phyloP scores from a whole-genome alignment of 2,113 vertebrate species.

The Sakesphorus luctuosus region DNA sequence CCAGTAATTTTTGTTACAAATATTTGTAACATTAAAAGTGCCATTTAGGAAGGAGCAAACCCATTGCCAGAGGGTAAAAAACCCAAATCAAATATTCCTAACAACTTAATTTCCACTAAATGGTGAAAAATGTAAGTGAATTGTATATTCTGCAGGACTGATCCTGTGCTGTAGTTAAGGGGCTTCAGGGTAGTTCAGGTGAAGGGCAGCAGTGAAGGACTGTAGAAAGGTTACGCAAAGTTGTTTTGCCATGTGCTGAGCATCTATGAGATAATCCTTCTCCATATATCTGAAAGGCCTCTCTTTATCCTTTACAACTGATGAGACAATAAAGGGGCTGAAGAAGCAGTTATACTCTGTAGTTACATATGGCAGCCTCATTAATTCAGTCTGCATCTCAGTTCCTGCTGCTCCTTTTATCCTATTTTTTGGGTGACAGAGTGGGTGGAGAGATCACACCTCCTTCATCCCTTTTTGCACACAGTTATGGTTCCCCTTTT shows the following conservation, averaged over 20 bases:
- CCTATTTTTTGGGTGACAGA: background rate
- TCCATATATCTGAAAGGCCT: background rate
- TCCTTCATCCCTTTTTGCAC: background rate
- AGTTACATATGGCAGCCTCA: background rate
- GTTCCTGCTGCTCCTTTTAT: background rate
- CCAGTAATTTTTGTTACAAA: background rate
- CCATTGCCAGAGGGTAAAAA: background rate
- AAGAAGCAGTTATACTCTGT: background rate
- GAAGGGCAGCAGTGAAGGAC: background rate
- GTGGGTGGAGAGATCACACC: background rate
- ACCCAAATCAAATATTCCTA: background rate
- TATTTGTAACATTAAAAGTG: background rate
- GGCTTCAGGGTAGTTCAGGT: background rate
- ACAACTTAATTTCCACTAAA: background rate
- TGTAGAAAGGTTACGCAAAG: background rate
- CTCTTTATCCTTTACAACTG: background rate
- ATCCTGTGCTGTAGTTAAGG: background rate
- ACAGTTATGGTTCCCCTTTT: background rate
- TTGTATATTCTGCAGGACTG: background rate
- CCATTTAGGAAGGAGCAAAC: background rate
- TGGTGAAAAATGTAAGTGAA: fast-evolving
- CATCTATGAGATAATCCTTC: background rate
- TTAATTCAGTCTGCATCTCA: background rate
- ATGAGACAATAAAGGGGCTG: background rate
- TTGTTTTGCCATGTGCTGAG: background rate